Base-by-base conservation (phyloP, 2,888 invertebrate genomes). In the Acrocera orbiculus region DNA sequence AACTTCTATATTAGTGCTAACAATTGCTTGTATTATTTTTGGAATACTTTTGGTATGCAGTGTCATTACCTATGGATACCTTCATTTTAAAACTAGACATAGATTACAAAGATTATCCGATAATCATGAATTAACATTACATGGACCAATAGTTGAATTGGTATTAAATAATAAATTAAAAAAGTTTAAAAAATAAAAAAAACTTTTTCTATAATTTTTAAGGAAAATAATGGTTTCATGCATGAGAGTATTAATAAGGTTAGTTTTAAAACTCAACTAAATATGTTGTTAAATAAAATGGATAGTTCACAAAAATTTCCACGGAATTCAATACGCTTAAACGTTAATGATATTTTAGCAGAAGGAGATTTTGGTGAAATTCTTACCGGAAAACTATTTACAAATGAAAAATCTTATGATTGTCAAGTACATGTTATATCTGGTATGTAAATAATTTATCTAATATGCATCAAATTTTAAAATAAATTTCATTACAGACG, bases 291-390 rank as follows among this genome's bases (percentile, higher is more conserved):
- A 2, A 52, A 69, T 60, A 53, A 64, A 65, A 6, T 71, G 60
- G 66, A 70, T 56, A 40, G 67, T 6, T 40, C 45, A 15, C 50
- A 51, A 23, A 50, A 48, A 22, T 39, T 76, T 47, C 76, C 82
- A 0, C 67, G 75, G 41, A 78, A 73, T 48, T 66, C 71, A 30
- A 57, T 86, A 40, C 77, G 76, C 27, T 66, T 83, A 32, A 76
- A 79, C 47, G 68, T 72, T 3, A 69, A 71, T 31, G 67, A 73
- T 50, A 60, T 80, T 15, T 62, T 81, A 26, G 79, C 79, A 1
- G 63, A 74, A 8, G 86, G 86, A 16, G 71, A 70, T 49, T 87
- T 76, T 55, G 86, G 86, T 0, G 73, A 75, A 43, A 74, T 85
- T 19, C 74, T 79, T 13, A 72, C 67, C 44, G 83, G 79, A 1